Conservation (phyloP, 2,888 invertebrate genomes). For the Apodemia duryi region DNA sequence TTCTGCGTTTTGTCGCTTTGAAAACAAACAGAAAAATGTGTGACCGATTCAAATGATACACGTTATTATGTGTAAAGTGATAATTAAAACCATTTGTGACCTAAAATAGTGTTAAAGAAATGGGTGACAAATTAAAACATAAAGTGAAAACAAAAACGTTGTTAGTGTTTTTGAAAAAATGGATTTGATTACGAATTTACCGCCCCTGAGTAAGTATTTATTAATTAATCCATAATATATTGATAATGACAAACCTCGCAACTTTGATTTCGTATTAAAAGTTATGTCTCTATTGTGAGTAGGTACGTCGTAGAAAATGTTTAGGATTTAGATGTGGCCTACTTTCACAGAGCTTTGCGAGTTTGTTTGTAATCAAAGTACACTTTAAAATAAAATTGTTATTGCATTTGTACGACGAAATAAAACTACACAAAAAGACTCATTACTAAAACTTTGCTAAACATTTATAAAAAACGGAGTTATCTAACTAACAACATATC, state of each 20-base stretch:
- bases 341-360: constrained; percentile 13
- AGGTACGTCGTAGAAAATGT: constrained; percentile 6
- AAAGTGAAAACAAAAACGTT: constrained; percentile 65
- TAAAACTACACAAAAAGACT: not conserved
- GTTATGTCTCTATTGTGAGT: not conserved
- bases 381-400: not conserved
- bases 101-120: constrained; percentile 55
- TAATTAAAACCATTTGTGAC: constrained; percentile 26
- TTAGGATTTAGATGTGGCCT: not conserved
- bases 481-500: constrained; percentile 1
- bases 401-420: not conserved
- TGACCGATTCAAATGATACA: constrained; percentile 35
- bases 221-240: not conserved
- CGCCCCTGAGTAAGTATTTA: constrained; percentile 61
- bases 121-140: constrained; percentile 70
- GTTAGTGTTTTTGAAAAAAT: constrained; percentile 47
- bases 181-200: constrained; percentile 66
- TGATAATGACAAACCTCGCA: not conserved
- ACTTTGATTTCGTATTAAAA: not conserved
- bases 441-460: not conserved
- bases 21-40: constrained; percentile 54
- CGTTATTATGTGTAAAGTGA: constrained; percentile 30
- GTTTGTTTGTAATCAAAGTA: not conserved
- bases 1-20: constrained; percentile 24
- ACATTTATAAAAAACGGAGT: not conserved